A percentile compares a stretch with the other conserved stretches of the same genome.
Conservation (phyloP, 2,888 invertebrate species). For the Melanargia galathea region DNA sequence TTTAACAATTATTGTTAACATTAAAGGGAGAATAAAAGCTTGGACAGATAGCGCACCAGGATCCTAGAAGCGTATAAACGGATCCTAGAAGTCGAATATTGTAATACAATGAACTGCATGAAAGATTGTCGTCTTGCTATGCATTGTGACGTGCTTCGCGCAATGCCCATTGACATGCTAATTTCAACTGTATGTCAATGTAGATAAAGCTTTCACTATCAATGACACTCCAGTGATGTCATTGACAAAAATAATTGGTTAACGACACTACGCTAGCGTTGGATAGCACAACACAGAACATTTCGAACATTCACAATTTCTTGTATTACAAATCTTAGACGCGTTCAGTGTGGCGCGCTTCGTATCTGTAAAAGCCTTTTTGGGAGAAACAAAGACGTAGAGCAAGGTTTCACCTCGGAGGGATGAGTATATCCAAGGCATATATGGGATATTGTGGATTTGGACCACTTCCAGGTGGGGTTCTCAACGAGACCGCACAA, state of each 20-base stretch:
- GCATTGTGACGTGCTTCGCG: not conserved
- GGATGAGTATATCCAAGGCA: slow-evolving; percentile 23
- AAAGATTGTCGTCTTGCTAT: not conserved
- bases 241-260: too few species aligned
- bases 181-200: too few species aligned
- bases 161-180: too few species aligned
- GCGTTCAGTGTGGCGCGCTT: not conserved
- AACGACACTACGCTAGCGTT: too few species aligned
- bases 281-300: too few species aligned
- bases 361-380: not conserved
- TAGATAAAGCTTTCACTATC: too few species aligned
- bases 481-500: slow-evolving; percentile 59
- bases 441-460: slow-evolving; percentile 37
- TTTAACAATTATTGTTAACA: slow-evolving; percentile 18
- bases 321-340: not conserved
- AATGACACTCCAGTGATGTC: too few species aligned
- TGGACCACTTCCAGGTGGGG: slow-evolving; percentile 69
- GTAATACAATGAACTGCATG: not conserved
- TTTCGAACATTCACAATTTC: not conserved
- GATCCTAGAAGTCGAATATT: not conserved
- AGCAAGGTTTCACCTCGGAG: slow-evolving; percentile 21
- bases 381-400: not conserved
- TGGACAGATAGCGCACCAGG: not conserved
- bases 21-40: not conserved
- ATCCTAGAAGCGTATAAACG: not conserved